phyloP scores from a whole-genome alignment of 2,797 vertebrate genomes.

The Echeneis naucrates region DNA sequence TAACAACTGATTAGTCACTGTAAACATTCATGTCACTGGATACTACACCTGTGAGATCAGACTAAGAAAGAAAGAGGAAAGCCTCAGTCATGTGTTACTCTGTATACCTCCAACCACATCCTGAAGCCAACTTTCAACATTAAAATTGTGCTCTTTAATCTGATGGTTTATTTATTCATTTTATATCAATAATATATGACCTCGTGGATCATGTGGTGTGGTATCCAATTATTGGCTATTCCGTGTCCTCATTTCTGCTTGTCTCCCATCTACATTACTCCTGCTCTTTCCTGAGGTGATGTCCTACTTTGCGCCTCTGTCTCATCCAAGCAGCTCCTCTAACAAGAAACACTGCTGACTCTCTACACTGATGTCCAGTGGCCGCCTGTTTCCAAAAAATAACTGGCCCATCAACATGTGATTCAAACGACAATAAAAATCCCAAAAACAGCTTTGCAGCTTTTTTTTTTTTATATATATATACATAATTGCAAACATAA shows the following conservation, averaged over 20 bases:
- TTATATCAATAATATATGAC: constrained; percentile 9
- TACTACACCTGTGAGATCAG: constrained; percentile 71
- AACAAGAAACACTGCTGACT: no score
- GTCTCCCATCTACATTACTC: constrained; percentile 16
- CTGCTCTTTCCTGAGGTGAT: constrained; percentile 4
- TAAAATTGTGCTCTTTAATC: constrained; percentile 26
- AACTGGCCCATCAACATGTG: no score
- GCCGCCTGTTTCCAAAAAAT: constrained; percentile 8
- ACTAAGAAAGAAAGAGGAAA: constrained; percentile 58
- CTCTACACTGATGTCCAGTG: no score
- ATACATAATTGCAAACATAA: background rate
- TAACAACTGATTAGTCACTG: constrained; percentile 67
- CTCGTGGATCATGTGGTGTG: background rate
- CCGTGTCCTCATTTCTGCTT: background rate
- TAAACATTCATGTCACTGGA: constrained; percentile 73
- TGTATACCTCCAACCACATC: constrained; percentile 33
- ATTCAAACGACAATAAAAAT: no score
- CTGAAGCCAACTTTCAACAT: constrained; percentile 30
- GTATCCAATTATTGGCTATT: background rate
- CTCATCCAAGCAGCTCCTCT: constrained; percentile 20
- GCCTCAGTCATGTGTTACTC: constrained; percentile 44
- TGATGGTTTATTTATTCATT: background rate
- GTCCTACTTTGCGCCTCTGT: constrained; percentile 17
- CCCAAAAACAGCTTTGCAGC: no score
- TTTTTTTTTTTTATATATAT: no score